A percentile compares a stretch with the other conserved stretches of the same genome.
Evolutionary conservation across 64 coral and sea anemone genomes (phyloP).

Genomic region (Hydrozoanthus tunicans): DNA sequence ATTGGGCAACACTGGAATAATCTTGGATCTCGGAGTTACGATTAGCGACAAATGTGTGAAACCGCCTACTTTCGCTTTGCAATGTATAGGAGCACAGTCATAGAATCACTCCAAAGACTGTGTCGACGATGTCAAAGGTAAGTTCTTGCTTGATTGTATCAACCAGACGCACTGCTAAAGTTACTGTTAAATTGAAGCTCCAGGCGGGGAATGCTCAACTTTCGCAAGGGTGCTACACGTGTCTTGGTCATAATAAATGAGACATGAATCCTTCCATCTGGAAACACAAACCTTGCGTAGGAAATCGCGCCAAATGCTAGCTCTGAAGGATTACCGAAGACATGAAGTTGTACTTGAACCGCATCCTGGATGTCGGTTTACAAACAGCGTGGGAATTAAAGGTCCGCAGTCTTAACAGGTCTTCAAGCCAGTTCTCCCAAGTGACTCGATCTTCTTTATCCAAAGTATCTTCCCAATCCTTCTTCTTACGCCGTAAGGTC

Average conservation of each 20-base stretch:
- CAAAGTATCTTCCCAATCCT: conserved; percentile 34
- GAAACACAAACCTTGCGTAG: conserved; percentile 48
- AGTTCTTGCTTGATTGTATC: conserved; percentile 29
- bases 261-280: conserved; percentile 37
- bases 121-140: neutral
- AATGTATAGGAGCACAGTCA: neutral
- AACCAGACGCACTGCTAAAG: conserved; percentile 27
- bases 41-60: neutral
- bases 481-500: conserved; percentile 31
- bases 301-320: conserved; percentile 9
- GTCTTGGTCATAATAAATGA: conserved; percentile 40
- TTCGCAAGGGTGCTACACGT: conserved; percentile 35
- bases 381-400: conserved; percentile 47
- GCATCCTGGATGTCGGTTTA: neutral
- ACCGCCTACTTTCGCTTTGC: neutral
- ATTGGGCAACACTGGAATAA: neutral
- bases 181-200: conserved; percentile 49
- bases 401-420: conserved; percentile 2
- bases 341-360: conserved; percentile 25
- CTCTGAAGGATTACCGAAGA: conserved; percentile 9
- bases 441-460: conserved; percentile 24
- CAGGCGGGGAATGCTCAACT: conserved; percentile 47
- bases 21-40: conserved; percentile 5
- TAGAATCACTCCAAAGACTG: neutral
- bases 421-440: neutral